A percentile compares a stretch with the other conserved stretches of the same genome.
Evolutionary conservation across 2,113 vertebrate genomes (phyloP).

Genomic region (Phasianus colchicus): DNA sequence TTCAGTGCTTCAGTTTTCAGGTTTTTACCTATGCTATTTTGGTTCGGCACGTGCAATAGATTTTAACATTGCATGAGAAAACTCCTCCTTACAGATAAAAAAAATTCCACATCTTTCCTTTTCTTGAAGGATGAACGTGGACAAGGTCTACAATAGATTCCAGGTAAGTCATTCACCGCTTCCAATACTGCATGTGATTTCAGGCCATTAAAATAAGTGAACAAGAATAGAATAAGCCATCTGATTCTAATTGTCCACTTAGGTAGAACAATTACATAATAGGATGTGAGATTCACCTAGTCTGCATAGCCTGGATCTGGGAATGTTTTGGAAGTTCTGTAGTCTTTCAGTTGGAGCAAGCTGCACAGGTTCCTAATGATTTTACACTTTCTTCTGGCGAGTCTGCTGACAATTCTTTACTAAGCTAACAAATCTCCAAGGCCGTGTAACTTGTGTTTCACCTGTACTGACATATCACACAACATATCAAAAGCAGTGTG

Average conservation of each 20-base stretch:
- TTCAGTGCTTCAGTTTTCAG: background rate
- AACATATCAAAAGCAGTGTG: background rate
- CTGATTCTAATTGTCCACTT: background rate
- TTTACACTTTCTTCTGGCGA: background rate
- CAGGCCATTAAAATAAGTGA: background rate
- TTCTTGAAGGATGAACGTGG: background rate
- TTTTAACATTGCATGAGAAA: background rate
- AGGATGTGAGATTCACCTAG: background rate
- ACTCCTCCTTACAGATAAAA: background rate
- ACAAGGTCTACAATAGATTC: background rate
- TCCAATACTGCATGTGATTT: background rate
- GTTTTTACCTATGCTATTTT: background rate
- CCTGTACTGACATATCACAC: conserved; percentile 31
- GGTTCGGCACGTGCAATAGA: background rate
- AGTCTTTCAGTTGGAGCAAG: background rate
- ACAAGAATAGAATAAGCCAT: background rate
- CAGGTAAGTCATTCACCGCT: background rate
- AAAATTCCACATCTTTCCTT: background rate
- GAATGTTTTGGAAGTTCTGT: background rate
- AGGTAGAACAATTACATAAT: background rate
- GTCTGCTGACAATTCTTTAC: conserved; percentile 45
- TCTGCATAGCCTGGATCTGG: background rate
- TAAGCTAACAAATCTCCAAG: conserved; percentile 8
- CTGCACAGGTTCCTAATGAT: background rate
- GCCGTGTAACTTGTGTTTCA: conserved; percentile 33